Conservation (phyloP, 2,888 invertebrate genomes). For the Zelleria hepariella region DNA sequence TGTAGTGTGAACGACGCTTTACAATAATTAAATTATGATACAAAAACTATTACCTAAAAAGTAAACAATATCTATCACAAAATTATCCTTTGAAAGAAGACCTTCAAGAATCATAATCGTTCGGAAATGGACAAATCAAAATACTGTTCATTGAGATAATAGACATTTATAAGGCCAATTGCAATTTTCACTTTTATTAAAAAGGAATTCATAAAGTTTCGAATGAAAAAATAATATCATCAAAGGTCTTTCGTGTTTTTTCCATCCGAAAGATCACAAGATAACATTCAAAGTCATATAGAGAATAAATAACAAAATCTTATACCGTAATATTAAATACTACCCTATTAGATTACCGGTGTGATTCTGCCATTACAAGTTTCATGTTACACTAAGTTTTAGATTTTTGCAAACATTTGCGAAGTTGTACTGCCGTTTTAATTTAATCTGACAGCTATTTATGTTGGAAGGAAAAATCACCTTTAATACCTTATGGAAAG, state of each 20-base stretch:
- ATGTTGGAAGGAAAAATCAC: no score
- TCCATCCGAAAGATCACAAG: conserved; percentile 39
- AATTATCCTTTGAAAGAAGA: conserved; percentile 33
- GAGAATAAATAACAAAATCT: conserved; percentile 69
- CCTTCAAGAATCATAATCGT: conserved; percentile 18
- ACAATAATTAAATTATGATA: neutral
- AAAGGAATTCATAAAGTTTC: neutral
- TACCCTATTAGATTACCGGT: conserved; percentile 56
- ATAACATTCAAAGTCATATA: conserved; percentile 61
- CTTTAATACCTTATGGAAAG: no score
- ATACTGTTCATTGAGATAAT: conserved; percentile 24
- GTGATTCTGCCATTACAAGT: no score
- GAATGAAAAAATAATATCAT: neutral
- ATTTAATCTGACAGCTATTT: no score
- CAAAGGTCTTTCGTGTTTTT: neutral
- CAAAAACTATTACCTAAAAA: conserved; percentile 8
- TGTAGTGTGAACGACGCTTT: neutral
- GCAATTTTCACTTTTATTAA: neutral
- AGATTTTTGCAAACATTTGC: no score
- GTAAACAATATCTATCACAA: conserved; percentile 51
- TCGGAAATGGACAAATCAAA: conserved; percentile 19
- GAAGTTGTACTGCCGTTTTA: no score
- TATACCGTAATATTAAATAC: conserved; percentile 40
- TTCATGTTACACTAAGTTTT: no score
- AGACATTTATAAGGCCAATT: conserved; percentile 1